Evolutionary conservation across 2,888 invertebrate genomes (phyloP), one percentile per base, ranked within the genome.

Genomic region (Caenorhabditis macrosperma): DNA sequence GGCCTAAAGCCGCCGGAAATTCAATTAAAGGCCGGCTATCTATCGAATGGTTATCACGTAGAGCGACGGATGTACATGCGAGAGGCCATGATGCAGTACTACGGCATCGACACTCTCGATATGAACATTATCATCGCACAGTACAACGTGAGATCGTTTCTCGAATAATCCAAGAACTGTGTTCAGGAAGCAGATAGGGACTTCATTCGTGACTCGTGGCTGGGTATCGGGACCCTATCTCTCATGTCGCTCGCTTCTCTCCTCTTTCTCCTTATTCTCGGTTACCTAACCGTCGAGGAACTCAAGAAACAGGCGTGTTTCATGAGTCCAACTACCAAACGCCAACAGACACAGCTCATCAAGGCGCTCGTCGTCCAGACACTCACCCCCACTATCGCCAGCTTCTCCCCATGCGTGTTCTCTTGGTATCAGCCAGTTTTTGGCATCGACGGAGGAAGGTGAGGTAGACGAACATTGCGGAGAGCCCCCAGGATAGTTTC

Each of bases 381-480:
- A 3, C 17, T 57, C 1, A 59, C 35, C n/a, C 68, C 68, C 2
- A 68, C 68, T 5, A 12, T 57, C n/a, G 68, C 57, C 15, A 46
- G 68, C 26, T 68, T 68, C 48, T 57, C 68, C 15, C 68, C 68
- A 7, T 68, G 68, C 7, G 33, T 59, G 35, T 48, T 68, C 6
- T 68, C 68, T 2, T 68, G 68, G 68, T 68, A 68, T 48, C 68
- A 59, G 12, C 68, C 68, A 0, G 35, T 59, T n/a, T 68, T 68
- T 35, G 57, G 68, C 22, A 57, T 68, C 3, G 57, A 68, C 26
- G 57, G 57, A 4, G 57, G 68, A 28, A 46, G 46, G 67, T 67
- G 20, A 46, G 46, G 67, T 67, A 22, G 41, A 38, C 35, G 15
- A 1, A 17, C 1, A 33, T 20, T 26, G 10, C 30, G 15, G 24